Conservation (phyloP, 2,797 vertebrate genomes). For the Bufotes viridis region DNA sequence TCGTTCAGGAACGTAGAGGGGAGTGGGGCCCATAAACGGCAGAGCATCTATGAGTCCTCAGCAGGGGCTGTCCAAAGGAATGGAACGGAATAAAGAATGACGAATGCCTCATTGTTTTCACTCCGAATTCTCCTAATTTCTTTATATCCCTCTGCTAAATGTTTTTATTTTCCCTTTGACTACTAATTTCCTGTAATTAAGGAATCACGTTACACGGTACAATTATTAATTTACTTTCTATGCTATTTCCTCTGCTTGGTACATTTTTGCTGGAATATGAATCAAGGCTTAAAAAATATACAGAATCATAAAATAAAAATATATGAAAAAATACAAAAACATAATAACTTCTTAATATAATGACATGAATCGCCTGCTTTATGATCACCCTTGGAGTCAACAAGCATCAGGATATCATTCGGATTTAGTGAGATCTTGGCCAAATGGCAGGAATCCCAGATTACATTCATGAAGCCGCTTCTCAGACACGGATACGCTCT, state of each 20-base stretch:
- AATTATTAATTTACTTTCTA: not conserved
- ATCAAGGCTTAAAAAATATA: conserved; percentile 19
- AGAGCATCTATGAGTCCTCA: too few relatives aligned
- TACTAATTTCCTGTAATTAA: not conserved
- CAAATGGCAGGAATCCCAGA: conserved; percentile 39
- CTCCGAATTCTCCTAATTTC: too few relatives aligned
- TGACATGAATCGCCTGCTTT: conserved; percentile 33
- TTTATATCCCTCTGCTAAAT: not conserved
- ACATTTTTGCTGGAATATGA: conserved; percentile 10
- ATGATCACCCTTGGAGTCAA: conserved; percentile 22
- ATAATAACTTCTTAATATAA: conserved; percentile 22
- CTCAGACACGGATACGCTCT: not conserved
- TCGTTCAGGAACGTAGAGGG: too few relatives aligned
- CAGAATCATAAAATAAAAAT: conserved; percentile 12
- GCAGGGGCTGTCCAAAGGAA: too few relatives aligned
- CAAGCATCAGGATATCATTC: conserved; percentile 41
- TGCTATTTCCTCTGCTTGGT: conserved; percentile 7
- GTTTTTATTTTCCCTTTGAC: not conserved
- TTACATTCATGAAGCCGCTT: not conserved
- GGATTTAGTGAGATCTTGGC: conserved; percentile 50
- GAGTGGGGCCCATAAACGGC: too few relatives aligned
- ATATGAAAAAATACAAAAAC: not conserved
- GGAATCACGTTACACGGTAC: not conserved
- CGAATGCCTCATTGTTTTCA: too few relatives aligned
- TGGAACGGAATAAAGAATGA: too few relatives aligned